Evolutionary conservation across 2,113 vertebrate species (phyloP), one percentile per base, ranked within the genome.

Genomic region (Strigops habroptila): DNA sequence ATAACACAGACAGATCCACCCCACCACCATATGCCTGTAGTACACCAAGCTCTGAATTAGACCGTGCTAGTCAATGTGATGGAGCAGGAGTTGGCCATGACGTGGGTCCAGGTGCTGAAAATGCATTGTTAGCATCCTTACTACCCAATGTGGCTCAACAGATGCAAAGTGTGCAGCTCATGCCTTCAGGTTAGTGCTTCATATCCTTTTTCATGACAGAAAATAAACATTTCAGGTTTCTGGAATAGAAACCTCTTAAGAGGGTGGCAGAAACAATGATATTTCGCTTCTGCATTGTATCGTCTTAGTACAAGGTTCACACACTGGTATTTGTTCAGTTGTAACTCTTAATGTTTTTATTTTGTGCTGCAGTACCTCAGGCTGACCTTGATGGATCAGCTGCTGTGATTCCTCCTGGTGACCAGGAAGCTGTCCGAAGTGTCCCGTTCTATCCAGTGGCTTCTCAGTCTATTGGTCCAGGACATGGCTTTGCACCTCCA

Each of bases 101-200:
- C 2, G 4, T 94, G 33, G 97, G 91, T 7, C 94, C 96, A 12
- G 92, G 93, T 52, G 73, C 98, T 7, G 98, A 98, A 74, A 99
- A 99, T 73, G 97, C 98, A 0, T 88, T 99, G 57, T 97, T 99
- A 97, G 98, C 96, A 6, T 98, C 98, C 6, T 95, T 99, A 4
- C 82, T 98, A 55, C 98, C 98, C 6, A 97, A 74, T 18, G 43
- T 97, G 22, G 97, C 98, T 48, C 96, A 95, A 8, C 90, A 98
- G 25, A 95, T 95, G 60, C 96, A 96, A 35, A 97, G 96, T 1
- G 97, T 99, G 24, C 99, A 98, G 88, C 98, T 99, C 68, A 98
- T 99, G 98, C 99, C 99, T 74, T 99, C 99, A 98, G 99, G 99
- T 99, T 91, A 76, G 97, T 95, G 78, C 80, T 82, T 79, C 41